A percentile compares a stretch with the other conserved stretches of the same genome.
Conservation (phyloP, 2,888 invertebrate species). For the Clitarchus hookeri region DNA sequence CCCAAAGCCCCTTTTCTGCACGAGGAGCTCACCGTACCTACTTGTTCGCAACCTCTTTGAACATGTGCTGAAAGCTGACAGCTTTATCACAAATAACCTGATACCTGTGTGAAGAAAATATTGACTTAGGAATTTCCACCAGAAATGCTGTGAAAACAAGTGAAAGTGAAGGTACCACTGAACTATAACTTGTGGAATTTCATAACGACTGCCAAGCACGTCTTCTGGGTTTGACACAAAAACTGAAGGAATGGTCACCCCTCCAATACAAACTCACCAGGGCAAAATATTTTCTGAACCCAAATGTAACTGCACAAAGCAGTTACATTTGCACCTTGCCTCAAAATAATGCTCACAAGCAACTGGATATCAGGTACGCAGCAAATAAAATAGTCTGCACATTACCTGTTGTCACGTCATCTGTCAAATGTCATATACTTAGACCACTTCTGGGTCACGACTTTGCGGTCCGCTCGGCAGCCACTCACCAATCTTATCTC, state of each 20-base stretch:
- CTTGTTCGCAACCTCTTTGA: too few relatives aligned
- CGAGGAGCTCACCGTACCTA: too few relatives aligned
- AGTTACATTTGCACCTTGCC: not conserved
- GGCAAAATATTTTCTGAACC: not conserved
- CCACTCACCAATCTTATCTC: not conserved
- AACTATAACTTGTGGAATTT: not conserved
- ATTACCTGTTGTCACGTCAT: not conserved
- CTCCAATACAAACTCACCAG: not conserved
- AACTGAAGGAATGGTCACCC: not conserved
- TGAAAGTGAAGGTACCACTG: not conserved
- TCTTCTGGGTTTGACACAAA: not conserved
- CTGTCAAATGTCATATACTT: not conserved
- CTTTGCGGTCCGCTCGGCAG: not conserved
- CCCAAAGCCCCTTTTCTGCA: too few relatives aligned
- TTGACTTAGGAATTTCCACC: not conserved
- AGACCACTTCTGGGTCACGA: too few relatives aligned
- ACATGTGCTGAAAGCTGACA: too few relatives aligned
- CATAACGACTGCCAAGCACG: not conserved
- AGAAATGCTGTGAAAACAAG: slow-evolving; percentile 18
- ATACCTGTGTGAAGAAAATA: slow-evolving; percentile 11
- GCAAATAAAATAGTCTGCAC: not conserved
- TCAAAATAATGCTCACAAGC: not conserved
- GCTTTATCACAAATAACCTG: too few relatives aligned
- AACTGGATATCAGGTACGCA: not conserved
- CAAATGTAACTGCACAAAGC: not conserved